phyloP scores from a whole-genome alignment of 2,113 vertebrate genomes.

The Callipepla squamata region DNA sequence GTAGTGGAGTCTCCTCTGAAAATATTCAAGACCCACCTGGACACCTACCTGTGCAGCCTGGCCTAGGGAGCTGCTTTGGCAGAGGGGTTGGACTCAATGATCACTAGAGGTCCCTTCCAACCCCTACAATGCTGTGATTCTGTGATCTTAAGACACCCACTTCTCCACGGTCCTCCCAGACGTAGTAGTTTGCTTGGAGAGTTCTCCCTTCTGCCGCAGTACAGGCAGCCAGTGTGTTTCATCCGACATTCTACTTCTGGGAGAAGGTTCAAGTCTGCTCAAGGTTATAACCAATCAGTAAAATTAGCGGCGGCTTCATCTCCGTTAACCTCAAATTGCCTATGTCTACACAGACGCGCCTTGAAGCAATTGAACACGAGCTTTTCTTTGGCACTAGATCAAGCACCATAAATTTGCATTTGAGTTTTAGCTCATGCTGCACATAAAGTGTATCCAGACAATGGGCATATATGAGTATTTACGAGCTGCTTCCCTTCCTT shows the following conservation, averaged over 20 bases:
- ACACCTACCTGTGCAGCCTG: no score
- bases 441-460: not conserved
- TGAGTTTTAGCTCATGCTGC: constrained; percentile 26
- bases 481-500: not conserved
- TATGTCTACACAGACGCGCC: constrained; percentile 3
- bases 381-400: constrained; percentile 37
- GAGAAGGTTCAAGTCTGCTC: constrained; percentile 25
- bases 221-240: constrained; percentile 6
- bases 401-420: constrained; percentile 45
- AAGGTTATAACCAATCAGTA: constrained; percentile 39
- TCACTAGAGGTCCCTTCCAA: no score
- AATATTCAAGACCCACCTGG: no score
- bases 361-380: constrained; percentile 17
- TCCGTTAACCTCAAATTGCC: constrained; percentile 62
- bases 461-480: not conserved
- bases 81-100: no score
- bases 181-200: not conserved
- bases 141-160: not conserved
- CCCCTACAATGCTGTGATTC: no score
- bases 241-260: constrained; percentile 7
- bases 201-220: not conserved
- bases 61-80: no score
- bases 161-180: not conserved
- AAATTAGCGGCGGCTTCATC: constrained; percentile 62
- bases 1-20: no score